These are phyloP conservation scores for Drosophila navojoa DNA, from an alignment of 1,140 invertebrate genomes.

Conservation along the genomic window DNA sequence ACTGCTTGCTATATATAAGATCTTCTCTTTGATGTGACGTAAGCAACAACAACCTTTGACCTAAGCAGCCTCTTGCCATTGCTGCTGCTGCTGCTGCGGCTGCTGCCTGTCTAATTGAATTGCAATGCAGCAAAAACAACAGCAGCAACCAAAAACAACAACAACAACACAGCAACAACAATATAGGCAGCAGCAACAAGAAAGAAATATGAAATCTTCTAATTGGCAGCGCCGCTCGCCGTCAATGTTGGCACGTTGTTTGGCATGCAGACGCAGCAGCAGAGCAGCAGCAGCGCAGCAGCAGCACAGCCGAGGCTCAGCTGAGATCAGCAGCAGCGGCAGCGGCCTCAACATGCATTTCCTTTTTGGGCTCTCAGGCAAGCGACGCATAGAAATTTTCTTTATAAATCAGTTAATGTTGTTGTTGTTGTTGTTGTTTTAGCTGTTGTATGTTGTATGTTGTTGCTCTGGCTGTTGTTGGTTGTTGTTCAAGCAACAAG, in stretches of 20 bases:
- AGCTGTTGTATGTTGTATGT: slow-evolving; percentile 43
- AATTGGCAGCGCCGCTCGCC: slow-evolving; percentile 63
- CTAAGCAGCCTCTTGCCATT: slow-evolving; percentile 3
- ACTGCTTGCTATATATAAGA: slow-evolving; percentile 1
- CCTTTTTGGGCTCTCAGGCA: slow-evolving; percentile 67
- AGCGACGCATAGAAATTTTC: slow-evolving; percentile 77
- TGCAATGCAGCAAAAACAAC: slow-evolving; percentile 50
- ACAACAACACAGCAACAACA: slow-evolving; percentile 6
- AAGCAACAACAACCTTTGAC: slow-evolving; percentile 31
- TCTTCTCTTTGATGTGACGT: neutral
- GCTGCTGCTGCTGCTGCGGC: neutral
- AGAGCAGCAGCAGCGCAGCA: neutral
- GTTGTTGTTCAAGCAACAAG: slow-evolving; percentile 63
- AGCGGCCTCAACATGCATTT: slow-evolving; percentile 69
- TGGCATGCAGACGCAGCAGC: slow-evolving; percentile 64
- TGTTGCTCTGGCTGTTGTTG: slow-evolving; percentile 41
- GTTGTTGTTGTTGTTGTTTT: slow-evolving; percentile 39
- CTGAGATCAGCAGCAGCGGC: neutral
- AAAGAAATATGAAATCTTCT: slow-evolving; percentile 78
- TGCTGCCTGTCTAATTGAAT: slow-evolving; percentile 61
- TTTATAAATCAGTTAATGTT: slow-evolving; percentile 78
- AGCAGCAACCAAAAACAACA: slow-evolving; percentile 1
- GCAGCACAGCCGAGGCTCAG: neutral
- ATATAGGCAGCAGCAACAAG: slow-evolving; percentile 12
- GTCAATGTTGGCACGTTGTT: slow-evolving; percentile 73